Evolutionary conservation across 2,888 invertebrate genomes (phyloP), one percentile per base, ranked within the genome.

Genomic region (Platynereis dumerilii): DNA sequence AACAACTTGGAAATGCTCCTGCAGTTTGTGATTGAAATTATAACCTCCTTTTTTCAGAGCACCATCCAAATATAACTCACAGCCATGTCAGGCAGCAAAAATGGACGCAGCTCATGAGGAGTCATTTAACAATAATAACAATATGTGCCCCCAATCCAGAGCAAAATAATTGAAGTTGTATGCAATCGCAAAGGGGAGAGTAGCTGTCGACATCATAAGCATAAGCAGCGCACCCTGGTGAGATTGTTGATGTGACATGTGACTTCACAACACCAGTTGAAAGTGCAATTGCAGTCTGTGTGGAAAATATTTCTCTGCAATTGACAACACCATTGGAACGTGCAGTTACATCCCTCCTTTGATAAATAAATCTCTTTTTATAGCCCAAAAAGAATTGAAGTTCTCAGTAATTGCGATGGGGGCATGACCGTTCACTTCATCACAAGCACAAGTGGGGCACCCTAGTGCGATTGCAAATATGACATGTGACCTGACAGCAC

Each of bases 231-330:
- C 75, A 91, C 92, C 87, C 93, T 94, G 86, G 91, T 93, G 77
- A 90, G 91, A 83, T 91, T 90, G 86, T 96, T 96, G 74, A 91
- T 87, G 85, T 95, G 92, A 86, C 96, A 96, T 86, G 94, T 94
- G 76, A 96, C 96, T 86, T 95, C 92, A 88, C 96, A 96, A 86
- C 96, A 96, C 96, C 96, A 96, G 83, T 94, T 93, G 87, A 96
- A 96, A 76, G 91, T 94, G 87, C 96, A 96, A 83, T 91, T 90
- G 86, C 96, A 96, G 74, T n/a, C n/a, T n/a, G n/a, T n/a, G n/a
- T n/a, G n/a, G n/a, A n/a, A n/a, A n/a, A 91, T 87, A 85, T 95
- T 92, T 86, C 96, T 96, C 86, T 94, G 94, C 76, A 96, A 96
- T 86, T 95, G 92, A 88, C 96, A 96, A 86, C 96, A 96, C 96